Conservation (phyloP, 1,140 invertebrate genomes). For the Hermetia illucens region DNA sequence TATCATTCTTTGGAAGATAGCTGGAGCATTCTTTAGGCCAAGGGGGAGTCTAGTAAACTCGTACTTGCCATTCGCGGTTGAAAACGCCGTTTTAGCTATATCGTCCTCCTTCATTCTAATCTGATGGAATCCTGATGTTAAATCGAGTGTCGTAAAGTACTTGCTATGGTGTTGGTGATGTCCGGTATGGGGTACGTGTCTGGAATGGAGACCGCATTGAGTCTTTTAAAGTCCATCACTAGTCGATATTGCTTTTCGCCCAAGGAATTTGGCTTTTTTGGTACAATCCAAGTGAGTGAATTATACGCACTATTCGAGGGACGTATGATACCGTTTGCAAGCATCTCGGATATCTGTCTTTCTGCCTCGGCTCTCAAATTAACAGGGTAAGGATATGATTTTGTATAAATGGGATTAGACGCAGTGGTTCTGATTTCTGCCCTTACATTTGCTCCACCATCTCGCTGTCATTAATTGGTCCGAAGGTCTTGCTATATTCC, state of each 20-base stretch:
- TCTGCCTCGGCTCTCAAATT: not conserved
- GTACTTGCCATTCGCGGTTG: constrained; percentile 20
- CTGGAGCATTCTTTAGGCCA: constrained; percentile 23
- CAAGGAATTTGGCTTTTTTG: constrained; percentile 8
- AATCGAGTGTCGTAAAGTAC: constrained; percentile 30
- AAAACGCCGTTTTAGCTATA: constrained; percentile 31
- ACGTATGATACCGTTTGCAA: not conserved
- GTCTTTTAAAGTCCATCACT: constrained; percentile 18
- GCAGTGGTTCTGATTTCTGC: constrained; percentile 1
- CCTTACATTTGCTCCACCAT: not conserved
- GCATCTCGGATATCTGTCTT: not conserved
- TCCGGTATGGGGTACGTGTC: constrained; percentile 33
- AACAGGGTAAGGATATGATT: not conserved
- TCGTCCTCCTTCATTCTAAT: constrained; percentile 23
- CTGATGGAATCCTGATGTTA: constrained; percentile 32
- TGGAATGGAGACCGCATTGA: constrained; percentile 21
- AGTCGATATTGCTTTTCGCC: constrained; percentile 14
- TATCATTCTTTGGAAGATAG: constrained; percentile 14
- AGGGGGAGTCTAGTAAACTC: constrained; percentile 32
- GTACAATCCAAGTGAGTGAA: constrained; percentile 10
- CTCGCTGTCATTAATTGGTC: not conserved
- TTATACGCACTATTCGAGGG: constrained; percentile 7
- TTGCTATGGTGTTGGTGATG: constrained; percentile 25
- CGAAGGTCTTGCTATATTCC: not conserved
- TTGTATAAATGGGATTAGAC: not conserved